Conservation (phyloP, 2,888 invertebrate species). For the Helicoverpa assulta region DNA sequence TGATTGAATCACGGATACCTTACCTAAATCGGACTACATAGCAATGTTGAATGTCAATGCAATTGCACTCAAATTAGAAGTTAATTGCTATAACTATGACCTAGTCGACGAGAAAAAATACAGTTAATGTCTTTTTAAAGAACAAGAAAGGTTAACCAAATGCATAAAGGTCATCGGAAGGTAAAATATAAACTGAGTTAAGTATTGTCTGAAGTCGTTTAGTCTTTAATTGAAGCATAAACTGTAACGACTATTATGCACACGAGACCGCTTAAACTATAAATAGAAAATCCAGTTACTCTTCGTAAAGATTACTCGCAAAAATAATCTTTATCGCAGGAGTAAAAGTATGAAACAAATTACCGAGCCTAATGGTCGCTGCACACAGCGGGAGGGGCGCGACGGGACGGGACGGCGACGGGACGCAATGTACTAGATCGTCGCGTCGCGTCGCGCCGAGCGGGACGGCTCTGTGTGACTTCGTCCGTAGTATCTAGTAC, state of each 20-base stretch:
- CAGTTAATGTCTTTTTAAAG: neutral
- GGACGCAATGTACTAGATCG: too few relatives aligned
- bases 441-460: too few relatives aligned
- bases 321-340: too few relatives aligned
- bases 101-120: slow-evolving; percentile 17
- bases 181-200: slow-evolving; percentile 12
- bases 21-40: neutral
- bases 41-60: neutral
- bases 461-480: too few relatives aligned
- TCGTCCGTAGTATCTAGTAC: too few relatives aligned
- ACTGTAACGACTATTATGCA: slow-evolving; percentile 7
- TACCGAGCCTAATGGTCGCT: too few relatives aligned
- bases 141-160: slow-evolving; percentile 6
- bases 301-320: neutral
- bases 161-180: slow-evolving; percentile 22
- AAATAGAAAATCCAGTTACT: neutral
- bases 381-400: too few relatives aligned
- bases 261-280: neutral
- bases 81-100: neutral
- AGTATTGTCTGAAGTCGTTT: slow-evolving; percentile 16
- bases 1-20: neutral
- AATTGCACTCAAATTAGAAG: neutral
- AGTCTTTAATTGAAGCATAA: slow-evolving; percentile 8
- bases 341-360: too few relatives aligned
- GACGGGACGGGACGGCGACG: too few relatives aligned